Conservation (phyloP, 2,797 vertebrate genomes). For the Crocidura indochinensis region DNA sequence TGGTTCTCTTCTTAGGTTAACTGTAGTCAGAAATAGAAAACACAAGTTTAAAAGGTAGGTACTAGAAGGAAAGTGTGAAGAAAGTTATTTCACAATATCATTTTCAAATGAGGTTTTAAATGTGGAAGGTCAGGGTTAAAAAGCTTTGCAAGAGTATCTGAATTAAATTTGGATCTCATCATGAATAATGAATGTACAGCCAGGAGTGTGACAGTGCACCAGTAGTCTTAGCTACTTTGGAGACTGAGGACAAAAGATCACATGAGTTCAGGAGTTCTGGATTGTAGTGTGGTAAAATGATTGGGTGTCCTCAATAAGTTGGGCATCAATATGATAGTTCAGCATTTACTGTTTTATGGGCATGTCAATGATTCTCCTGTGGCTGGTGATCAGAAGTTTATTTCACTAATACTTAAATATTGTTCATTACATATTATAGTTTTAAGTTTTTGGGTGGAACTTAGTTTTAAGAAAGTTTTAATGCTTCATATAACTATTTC, state of each 20-base stretch:
- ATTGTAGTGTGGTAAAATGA: too few species aligned
- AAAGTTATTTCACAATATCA: background rate
- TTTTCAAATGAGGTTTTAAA: conserved; percentile 32
- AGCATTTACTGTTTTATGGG: background rate
- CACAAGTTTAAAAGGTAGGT: background rate
- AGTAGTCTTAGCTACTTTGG: too few species aligned
- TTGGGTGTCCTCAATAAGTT: too few species aligned
- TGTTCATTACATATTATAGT: background rate
- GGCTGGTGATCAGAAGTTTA: background rate
- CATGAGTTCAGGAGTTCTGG: too few species aligned
- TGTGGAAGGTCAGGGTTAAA: background rate
- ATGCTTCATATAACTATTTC: background rate
- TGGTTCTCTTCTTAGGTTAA: background rate
- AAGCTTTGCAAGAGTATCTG: background rate
- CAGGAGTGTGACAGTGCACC: too few species aligned
- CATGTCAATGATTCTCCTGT: background rate
- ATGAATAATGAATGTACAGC: background rate
- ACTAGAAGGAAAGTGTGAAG: conserved; percentile 13
- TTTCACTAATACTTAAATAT: background rate
- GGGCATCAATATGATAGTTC: background rate
- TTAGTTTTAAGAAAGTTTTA: background rate
- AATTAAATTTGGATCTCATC: background rate
- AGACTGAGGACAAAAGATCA: too few species aligned
- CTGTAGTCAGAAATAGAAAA: background rate
- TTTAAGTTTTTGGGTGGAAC: background rate